These are phyloP conservation scores for Sycophaga agraensis DNA, from an alignment of 1,140 invertebrate species.

Conservation along the genomic window DNA sequence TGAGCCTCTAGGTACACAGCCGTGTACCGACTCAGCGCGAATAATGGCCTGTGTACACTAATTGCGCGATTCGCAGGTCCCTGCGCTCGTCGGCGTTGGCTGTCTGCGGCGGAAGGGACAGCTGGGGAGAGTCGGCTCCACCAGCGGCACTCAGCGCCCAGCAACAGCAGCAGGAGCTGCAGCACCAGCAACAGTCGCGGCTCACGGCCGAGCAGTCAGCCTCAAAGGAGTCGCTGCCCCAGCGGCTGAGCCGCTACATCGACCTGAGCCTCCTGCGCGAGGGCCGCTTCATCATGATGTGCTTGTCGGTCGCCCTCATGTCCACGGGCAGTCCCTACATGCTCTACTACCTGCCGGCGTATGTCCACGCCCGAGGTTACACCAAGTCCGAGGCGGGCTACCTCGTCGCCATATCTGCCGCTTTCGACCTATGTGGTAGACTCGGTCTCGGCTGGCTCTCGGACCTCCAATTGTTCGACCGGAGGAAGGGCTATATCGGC, in stretches of 20 bases:
- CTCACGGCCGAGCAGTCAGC: conserved; percentile 24
- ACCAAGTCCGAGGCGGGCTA: conserved; percentile 69
- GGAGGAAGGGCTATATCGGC: conserved; percentile 70
- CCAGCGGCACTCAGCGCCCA: no score
- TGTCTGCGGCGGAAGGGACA: conserved; percentile 33
- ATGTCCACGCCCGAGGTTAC: conserved; percentile 68
- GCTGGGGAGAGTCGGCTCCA: background rate
- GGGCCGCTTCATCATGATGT: conserved; percentile 71
- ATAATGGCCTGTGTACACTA: no score
- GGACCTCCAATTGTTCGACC: conserved; percentile 70
- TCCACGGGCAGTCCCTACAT: conserved; percentile 75
- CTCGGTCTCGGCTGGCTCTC: conserved; percentile 71
- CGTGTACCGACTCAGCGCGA: no score
- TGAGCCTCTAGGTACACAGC: no score
- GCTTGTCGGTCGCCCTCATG: conserved; percentile 72
- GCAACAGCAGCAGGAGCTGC: background rate
- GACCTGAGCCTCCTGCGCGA: conserved; percentile 69
- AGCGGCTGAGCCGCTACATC: conserved; percentile 61
- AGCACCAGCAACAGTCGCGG: background rate
- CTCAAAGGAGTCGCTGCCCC: conserved; percentile 36
- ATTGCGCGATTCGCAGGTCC: no score
- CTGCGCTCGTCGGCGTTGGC: conserved; percentile 43
- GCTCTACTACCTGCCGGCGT: conserved; percentile 73
- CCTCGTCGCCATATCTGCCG: conserved; percentile 72
- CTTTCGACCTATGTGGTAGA: conserved; percentile 68